Conservation (phyloP, 2,888 invertebrate genomes). For the Epinotia ramella region DNA sequence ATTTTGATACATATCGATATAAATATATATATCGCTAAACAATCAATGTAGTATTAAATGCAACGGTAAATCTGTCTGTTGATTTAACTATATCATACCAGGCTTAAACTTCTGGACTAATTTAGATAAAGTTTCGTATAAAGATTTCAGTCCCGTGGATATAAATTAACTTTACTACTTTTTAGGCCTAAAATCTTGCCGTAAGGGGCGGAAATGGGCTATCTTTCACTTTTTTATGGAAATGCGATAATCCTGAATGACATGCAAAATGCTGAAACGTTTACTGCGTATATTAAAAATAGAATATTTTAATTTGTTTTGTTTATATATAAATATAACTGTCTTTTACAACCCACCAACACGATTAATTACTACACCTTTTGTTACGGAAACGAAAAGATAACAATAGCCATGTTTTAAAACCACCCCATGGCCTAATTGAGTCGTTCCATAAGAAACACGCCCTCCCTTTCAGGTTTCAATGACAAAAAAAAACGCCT, state of each 20-base stretch:
- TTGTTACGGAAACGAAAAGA: conserved; percentile 21
- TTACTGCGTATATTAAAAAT: not conserved
- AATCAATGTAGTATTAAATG: too few relatives aligned
- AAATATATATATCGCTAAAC: not conserved
- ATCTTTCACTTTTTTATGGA: not conserved
- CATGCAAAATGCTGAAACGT: not conserved
- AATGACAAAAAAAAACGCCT: conserved; percentile 64
- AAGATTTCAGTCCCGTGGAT: not conserved
- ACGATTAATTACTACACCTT: conserved; percentile 9
- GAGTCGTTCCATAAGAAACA: conserved; percentile 65
- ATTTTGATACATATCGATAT: not conserved
- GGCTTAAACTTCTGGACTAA: not conserved
- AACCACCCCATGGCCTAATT: conserved; percentile 59
- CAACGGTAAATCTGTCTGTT: too few relatives aligned
- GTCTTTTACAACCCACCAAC: not conserved
- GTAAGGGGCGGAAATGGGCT: not conserved
- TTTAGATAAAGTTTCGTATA: not conserved
- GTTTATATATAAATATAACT: not conserved
- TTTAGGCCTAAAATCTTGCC: not conserved
- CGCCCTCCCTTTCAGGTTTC: conserved; percentile 63
- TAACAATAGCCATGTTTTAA: conserved; percentile 33
- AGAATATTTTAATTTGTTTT: not conserved
- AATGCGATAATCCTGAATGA: not conserved
- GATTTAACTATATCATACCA: not conserved
- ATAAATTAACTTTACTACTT: not conserved